phyloP scores from a whole-genome alignment of 2,113 vertebrate genomes.

The Cyprinodon variegatus region DNA sequence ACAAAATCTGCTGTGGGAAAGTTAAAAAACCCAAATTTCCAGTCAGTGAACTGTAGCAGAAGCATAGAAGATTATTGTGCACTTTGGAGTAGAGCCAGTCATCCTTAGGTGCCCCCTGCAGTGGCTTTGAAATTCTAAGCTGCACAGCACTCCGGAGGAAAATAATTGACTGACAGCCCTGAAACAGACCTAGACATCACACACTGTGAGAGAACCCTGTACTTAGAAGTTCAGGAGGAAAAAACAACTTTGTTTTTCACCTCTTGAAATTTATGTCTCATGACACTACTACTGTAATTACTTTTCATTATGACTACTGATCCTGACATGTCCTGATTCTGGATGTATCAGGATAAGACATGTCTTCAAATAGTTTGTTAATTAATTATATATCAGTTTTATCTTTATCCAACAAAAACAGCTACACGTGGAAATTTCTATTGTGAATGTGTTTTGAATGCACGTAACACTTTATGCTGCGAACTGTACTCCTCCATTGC shows the following conservation, averaged over 20 bases:
- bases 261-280: background rate
- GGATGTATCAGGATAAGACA: background rate
- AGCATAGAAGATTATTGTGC: constrained; percentile 3
- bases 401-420: background rate
- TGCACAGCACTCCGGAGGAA: background rate
- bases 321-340: background rate
- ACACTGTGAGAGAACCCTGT: background rate
- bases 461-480: too few relatives aligned
- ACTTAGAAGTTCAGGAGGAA: background rate
- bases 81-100: background rate
- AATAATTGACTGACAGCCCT: background rate
- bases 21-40: background rate
- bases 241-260: background rate
- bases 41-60: background rate
- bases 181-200: background rate
- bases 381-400: background rate
- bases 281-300: background rate
- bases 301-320: background rate
- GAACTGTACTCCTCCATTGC: too few relatives aligned
- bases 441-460: too few relatives aligned
- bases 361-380: too few relatives aligned
- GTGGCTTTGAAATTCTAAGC: constrained; percentile 30
- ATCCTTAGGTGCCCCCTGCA: constrained; percentile 18
- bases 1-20: background rate
- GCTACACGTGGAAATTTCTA: background rate